Evolutionary conservation across 2,113 vertebrate genomes (phyloP).

Genomic region (Entomyzon cyanotis): DNA sequence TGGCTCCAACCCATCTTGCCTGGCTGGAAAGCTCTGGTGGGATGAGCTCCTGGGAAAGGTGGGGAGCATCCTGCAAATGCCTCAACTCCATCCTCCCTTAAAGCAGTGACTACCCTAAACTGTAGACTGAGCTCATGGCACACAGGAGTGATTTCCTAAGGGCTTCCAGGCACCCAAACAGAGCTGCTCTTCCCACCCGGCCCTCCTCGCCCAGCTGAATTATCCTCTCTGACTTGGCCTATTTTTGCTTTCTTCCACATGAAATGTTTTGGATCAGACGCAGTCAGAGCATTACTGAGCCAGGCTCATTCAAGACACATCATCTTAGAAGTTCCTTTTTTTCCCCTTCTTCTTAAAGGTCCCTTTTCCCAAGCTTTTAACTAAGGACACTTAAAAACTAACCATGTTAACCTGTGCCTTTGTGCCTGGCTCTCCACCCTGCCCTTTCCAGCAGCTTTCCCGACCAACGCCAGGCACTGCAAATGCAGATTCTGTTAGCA

Average conservation of each 20-base stretch:
- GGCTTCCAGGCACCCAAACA: background rate
- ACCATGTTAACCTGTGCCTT: rapidly evolving
- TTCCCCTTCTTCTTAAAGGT: background rate
- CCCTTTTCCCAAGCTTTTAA: background rate
- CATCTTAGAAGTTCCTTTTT: background rate
- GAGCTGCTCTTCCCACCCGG: rapidly evolving
- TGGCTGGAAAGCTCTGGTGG: background rate
- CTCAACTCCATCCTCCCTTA: background rate
- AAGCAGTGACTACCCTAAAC: background rate
- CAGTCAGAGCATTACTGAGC: conserved; percentile 4
- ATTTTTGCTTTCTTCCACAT: conserved; percentile 56
- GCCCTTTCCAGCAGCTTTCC: background rate
- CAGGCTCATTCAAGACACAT: conserved; percentile 1
- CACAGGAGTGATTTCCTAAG: background rate
- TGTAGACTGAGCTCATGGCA: background rate
- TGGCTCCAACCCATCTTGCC: background rate
- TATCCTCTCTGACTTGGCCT: conserved; percentile 56
- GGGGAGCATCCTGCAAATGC: background rate
- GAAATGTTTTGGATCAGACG: background rate
- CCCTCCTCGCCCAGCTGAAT: background rate
- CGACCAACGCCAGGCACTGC: rapidly evolving
- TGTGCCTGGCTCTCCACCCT: background rate
- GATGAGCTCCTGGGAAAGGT: background rate
- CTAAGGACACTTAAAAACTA: background rate
- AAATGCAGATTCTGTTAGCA: background rate